A percentile compares a stretch with the other conserved stretches of the same genome.
Conservation (phyloP, 1,140 invertebrate genomes). For the Odontomachus brunneus region DNA sequence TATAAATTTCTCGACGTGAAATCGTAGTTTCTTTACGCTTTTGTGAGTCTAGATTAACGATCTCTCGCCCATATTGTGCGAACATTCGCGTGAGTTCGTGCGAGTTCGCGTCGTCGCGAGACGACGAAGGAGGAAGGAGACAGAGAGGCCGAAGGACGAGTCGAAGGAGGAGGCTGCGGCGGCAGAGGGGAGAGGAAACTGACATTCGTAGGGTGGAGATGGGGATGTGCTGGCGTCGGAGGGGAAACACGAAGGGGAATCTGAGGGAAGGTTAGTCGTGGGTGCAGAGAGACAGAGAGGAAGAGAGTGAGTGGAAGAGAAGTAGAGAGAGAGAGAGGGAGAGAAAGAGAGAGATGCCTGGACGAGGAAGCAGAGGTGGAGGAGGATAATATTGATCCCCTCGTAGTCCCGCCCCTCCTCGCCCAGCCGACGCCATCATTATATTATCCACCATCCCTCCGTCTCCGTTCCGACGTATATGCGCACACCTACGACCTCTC, state of each 20-base stretch:
- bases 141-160: slow-evolving; percentile 49
- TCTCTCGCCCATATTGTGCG: slow-evolving; percentile 27
- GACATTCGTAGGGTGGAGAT: slow-evolving; percentile 63
- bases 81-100: slow-evolving; percentile 37
- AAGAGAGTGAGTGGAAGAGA: slow-evolving; percentile 45
- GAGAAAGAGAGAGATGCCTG: slow-evolving; percentile 72
- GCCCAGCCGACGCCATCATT: slow-evolving; percentile 85
- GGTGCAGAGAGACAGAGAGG: slow-evolving; percentile 55
- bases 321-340: slow-evolving; percentile 52
- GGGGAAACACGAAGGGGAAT: slow-evolving; percentile 66
- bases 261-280: slow-evolving; percentile 57
- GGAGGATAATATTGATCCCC: slow-evolving; percentile 86
- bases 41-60: slow-evolving; percentile 41
- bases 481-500: slow-evolving; percentile 74
- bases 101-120: slow-evolving; percentile 43
- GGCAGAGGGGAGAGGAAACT: slow-evolving; percentile 63
- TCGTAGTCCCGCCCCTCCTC: slow-evolving; percentile 85
- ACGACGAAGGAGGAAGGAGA: slow-evolving; percentile 27
- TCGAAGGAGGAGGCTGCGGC: slow-evolving; percentile 53
- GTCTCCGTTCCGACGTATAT: slow-evolving; percentile 77
- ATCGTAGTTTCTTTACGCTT: slow-evolving; percentile 38
- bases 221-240: slow-evolving; percentile 63
- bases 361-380: slow-evolving; percentile 79
- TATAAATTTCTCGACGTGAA: slow-evolving; percentile 25
- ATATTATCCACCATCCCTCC: slow-evolving; percentile 86